phyloP scores from a whole-genome alignment of 2,113 vertebrate species.

The Indri indri region DNA sequence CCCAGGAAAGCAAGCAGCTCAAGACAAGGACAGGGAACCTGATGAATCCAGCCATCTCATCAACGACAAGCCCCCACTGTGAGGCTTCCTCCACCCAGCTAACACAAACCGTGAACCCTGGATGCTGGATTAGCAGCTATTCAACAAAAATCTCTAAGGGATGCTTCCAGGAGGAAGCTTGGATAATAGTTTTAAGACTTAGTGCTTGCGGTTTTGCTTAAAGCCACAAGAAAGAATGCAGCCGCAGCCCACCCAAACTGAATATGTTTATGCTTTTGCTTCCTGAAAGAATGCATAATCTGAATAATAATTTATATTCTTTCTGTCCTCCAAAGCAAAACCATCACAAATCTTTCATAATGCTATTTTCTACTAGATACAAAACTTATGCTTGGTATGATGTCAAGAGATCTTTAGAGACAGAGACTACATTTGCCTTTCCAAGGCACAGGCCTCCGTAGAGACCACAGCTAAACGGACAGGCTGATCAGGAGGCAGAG shows the following conservation, averaged over 20 bases:
- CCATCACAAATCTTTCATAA: background rate
- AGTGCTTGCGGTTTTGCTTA: background rate
- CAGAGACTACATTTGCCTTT: background rate
- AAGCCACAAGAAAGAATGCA: background rate
- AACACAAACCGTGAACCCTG: background rate
- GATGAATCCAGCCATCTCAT: background rate
- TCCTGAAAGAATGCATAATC: background rate
- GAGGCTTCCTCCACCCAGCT: background rate
- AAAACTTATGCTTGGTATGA: background rate
- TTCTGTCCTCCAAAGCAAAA: background rate
- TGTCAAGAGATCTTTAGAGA: background rate
- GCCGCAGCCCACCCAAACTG: background rate
- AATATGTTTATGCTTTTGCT: background rate
- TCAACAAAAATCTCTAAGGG: background rate
- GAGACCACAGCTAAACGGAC: background rate
- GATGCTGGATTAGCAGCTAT: background rate
- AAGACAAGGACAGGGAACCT: background rate
- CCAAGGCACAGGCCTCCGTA: background rate
- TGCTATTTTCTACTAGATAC: background rate
- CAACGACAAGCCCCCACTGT: background rate
- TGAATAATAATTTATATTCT: conserved; percentile 1
- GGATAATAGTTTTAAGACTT: background rate
- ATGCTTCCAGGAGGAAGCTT: background rate
- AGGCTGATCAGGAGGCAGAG: background rate
- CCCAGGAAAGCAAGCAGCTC: background rate